Percentiles rank a stretch among this genome's conserved stretches.
Conservation (phyloP, 2,888 invertebrate species). For the Eretmocerus hayati region DNA sequence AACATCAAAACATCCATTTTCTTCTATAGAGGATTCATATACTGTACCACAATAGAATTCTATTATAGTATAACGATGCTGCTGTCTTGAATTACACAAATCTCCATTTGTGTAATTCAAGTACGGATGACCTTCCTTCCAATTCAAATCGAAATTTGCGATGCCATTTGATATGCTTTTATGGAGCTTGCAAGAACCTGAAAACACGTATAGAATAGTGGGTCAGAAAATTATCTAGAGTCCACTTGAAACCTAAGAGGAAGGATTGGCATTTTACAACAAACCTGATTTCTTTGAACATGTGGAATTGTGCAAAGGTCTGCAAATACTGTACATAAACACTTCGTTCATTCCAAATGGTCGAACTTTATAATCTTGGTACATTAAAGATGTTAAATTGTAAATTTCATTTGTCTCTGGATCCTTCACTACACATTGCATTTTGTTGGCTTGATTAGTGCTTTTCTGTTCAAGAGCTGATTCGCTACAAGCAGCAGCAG, state of each 20-base stretch:
- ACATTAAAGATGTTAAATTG: conserved; percentile 31
- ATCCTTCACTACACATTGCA: conserved; percentile 32
- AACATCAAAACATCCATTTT: conserved; percentile 30
- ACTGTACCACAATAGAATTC: conserved; percentile 34
- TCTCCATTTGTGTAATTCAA: conserved; percentile 40
- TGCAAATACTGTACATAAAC: conserved; percentile 34
- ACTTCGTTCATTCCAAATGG: conserved; percentile 18
- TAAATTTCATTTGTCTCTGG: conserved; percentile 33
- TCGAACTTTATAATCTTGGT: conserved; percentile 21
- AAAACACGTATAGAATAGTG: conserved; percentile 7
- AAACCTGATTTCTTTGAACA: conserved; percentile 30
- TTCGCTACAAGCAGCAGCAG: conserved; percentile 33
- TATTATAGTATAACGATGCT: conserved; percentile 32
- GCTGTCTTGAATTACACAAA: conserved; percentile 26
- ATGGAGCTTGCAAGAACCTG: conserved; percentile 33
- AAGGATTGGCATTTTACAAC: neutral
- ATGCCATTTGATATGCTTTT: conserved; percentile 31
- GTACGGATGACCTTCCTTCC: conserved; percentile 38
- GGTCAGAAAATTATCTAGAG: neutral
- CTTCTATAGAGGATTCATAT: conserved; percentile 27
- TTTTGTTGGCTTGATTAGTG: conserved; percentile 18
- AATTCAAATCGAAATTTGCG: conserved; percentile 34
- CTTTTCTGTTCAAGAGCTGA: conserved; percentile 31
- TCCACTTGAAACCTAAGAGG: neutral
- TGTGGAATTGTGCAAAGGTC: conserved; percentile 20